A percentile compares a stretch with the other conserved stretches of the same genome.
Evolutionary conservation across 2,113 vertebrate species (phyloP).

Genomic region (Rhinoptilus africanus): DNA sequence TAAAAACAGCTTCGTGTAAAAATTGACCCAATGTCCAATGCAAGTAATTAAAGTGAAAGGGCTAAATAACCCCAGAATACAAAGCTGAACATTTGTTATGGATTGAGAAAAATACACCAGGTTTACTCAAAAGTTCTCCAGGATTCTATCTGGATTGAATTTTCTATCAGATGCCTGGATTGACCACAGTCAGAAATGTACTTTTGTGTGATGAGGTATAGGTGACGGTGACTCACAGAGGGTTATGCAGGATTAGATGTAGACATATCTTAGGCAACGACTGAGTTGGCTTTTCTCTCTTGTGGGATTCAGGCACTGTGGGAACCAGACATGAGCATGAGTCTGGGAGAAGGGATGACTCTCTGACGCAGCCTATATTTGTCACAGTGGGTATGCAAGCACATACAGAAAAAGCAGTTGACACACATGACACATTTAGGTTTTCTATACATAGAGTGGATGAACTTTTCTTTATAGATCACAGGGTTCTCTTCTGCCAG

Average conservation of each 20-base stretch:
- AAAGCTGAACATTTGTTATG: neutral
- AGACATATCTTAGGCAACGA: neutral
- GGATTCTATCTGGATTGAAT: neutral
- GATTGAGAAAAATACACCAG: neutral
- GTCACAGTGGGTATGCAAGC: neutral
- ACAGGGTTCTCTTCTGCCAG: neutral
- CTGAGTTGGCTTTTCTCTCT: neutral
- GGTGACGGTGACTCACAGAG: neutral
- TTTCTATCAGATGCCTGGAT: neutral
- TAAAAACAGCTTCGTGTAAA: neutral
- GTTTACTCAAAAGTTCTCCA: neutral
- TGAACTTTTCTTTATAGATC: conserved; percentile 10
- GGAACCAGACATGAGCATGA: neutral
- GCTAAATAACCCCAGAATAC: neutral
- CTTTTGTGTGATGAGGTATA: neutral
- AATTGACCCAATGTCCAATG: neutral
- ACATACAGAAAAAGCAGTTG: neutral
- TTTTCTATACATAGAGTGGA: neutral
- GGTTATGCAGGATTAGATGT: neutral
- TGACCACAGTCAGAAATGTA: neutral
- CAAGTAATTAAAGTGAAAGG: neutral
- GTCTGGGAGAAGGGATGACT: neutral
- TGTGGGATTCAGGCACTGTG: neutral
- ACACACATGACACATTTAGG: neutral
- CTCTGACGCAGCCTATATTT: neutral